Evolutionary conservation across 2,888 invertebrate species (phyloP).

Genomic region (Cheilosia pagana): DNA sequence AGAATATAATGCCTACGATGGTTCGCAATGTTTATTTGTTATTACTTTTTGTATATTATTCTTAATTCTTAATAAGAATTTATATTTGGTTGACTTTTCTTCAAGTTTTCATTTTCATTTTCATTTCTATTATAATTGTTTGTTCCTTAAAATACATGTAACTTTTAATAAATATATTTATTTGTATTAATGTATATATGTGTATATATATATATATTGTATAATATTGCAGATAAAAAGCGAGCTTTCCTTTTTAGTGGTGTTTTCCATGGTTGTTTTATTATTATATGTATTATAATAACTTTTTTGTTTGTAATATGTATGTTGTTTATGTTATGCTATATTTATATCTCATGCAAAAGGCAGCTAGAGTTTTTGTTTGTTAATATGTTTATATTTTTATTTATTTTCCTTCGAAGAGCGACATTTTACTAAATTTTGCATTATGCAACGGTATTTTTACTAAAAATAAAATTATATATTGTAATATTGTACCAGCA

Average conservation of each 20-base stretch:
- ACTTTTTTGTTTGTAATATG: conserved; percentile 18
- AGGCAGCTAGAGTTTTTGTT: conserved; percentile 38
- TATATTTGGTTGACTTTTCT: conserved; percentile 71
- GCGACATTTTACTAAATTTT: not conserved
- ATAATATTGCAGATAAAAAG: conserved; percentile 74
- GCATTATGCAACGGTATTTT: too few species aligned
- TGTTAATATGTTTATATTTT: not conserved
- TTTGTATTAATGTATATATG: conserved; percentile 45
- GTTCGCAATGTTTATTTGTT: conserved; percentile 17
- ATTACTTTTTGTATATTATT: conserved; percentile 27
- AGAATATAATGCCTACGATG: conserved; percentile 59
- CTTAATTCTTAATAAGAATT: conserved; percentile 66
- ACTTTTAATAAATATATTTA: conserved; percentile 61
- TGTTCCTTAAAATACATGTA: conserved; percentile 40
- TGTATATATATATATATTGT: conserved; percentile 47
- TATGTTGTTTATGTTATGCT: conserved; percentile 16
- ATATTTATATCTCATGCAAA: conserved; percentile 33
- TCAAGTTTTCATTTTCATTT: conserved; percentile 1
- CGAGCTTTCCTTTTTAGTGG: conserved; percentile 52
- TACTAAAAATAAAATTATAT: too few species aligned
- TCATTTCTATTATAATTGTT: conserved; percentile 11
- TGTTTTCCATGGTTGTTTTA: conserved; percentile 8
- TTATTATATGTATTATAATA: not conserved
- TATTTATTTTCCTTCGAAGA: conserved; percentile 6
- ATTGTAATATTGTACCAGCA: too few species aligned